phyloP scores from a whole-genome alignment of 2,797 vertebrate species.

The Otolemur crassicaudatus region DNA sequence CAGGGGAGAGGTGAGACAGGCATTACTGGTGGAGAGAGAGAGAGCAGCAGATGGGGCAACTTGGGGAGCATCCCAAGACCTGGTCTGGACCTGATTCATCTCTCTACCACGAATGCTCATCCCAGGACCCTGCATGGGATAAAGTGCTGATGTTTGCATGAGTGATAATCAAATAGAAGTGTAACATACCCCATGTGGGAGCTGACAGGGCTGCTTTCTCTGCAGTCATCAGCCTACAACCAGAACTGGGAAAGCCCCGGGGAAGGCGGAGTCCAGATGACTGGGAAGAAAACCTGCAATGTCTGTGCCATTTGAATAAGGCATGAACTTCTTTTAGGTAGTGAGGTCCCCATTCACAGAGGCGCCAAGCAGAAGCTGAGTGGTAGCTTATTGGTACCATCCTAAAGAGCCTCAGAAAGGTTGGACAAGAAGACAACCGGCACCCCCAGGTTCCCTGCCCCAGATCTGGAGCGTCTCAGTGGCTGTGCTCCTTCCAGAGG shows the following conservation, averaged over 20 bases:
- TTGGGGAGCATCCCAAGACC: not conserved
- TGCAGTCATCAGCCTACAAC: not conserved
- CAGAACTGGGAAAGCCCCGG: not conserved
- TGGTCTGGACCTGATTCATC: not conserved
- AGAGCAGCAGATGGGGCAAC: not conserved
- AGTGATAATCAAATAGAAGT: not conserved
- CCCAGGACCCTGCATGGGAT: not conserved
- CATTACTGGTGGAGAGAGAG: not conserved
- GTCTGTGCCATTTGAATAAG: not conserved
- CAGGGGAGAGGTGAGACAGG: not conserved
- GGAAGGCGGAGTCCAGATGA: not conserved
- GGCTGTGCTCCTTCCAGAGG: constrained; percentile 51
- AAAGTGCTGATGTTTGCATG: not conserved
- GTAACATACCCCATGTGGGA: not conserved
- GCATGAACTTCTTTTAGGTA: not conserved
- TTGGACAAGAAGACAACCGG: not conserved
- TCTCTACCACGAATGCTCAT: not conserved
- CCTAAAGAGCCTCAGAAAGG: not conserved
- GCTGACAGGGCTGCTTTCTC: not conserved
- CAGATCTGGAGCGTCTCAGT: not conserved
- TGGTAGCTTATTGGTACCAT: not conserved
- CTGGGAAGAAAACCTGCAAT: not conserved
- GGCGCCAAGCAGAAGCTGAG: not conserved
- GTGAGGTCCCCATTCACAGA: not conserved
- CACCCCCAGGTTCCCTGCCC: too few relatives aligned